These are phyloP conservation scores for Antheraea assamensis DNA, from an alignment of 2,888 invertebrate species.

Conservation along the genomic window DNA sequence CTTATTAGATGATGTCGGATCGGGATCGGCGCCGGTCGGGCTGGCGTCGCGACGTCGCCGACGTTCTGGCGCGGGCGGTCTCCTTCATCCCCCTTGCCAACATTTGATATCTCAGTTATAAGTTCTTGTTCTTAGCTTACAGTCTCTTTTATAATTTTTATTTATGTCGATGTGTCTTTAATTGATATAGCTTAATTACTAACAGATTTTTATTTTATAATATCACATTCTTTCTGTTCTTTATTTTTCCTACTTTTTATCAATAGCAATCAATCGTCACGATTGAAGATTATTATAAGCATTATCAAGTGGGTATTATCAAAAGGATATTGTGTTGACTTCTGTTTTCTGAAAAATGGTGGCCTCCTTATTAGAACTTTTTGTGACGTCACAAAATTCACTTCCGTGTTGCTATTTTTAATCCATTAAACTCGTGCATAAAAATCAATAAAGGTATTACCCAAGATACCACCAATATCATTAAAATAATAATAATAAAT, in stretches of 20 bases:
- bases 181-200: not conserved
- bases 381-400: too few relatives aligned
- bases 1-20: slow-evolving; percentile 48
- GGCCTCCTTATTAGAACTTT: too few relatives aligned
- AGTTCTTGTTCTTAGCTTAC: slow-evolving; percentile 37
- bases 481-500: too few relatives aligned
- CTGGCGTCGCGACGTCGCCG: slow-evolving; percentile 79
- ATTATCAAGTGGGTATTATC: too few relatives aligned
- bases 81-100: slow-evolving; percentile 32
- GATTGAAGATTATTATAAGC: too few relatives aligned
- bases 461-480: too few relatives aligned
- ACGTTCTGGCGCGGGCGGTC: slow-evolving; percentile 37
- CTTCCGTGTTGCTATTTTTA: too few relatives aligned
- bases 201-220: not conserved
- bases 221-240: not conserved
- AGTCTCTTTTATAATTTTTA: slow-evolving; percentile 27
- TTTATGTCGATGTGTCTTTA: not conserved
- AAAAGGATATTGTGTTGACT: too few relatives aligned
- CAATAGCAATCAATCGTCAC: too few relatives aligned
- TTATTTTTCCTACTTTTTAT: not conserved
- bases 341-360: too few relatives aligned
- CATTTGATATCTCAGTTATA: slow-evolving; percentile 39
- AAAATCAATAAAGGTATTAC: too few relatives aligned
- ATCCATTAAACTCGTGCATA: too few relatives aligned
- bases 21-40: slow-evolving; percentile 69